Evolutionary conservation across 2,113 vertebrate genomes (phyloP), one percentile per base, ranked within the genome.

Genomic region (Tragulus kanchil): DNA sequence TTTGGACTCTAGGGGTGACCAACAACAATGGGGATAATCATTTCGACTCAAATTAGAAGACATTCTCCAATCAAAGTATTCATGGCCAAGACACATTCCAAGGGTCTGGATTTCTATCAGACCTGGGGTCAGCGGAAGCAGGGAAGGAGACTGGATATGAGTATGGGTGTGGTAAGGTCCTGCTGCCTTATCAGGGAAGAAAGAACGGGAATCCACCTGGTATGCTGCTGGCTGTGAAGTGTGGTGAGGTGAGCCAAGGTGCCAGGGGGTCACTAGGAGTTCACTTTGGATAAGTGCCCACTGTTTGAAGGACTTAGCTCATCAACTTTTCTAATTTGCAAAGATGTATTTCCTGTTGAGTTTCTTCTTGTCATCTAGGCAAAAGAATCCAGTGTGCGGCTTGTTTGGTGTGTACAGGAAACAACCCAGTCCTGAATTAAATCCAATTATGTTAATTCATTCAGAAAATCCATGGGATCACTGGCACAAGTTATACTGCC

Each of bases 191-290:
- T 98, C 92, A 98, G 98, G 96, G 97, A 97, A 97, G 90, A 89
- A 93, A 96, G 98, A 98, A 98, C 98, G 98, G 97, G 97, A 98
- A 98, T 98, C 98, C 98, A 99, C 98, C 98, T 97, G 98, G 98
- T 96, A 95, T 97, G 97, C 97, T 98, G 98, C 98, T 98, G 98
- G 98, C 98, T 98, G 98, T 98, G 98, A 97, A 98, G 97, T 84
- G 42, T 92, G 94, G 97, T 64, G 94, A 98, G 98, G 98, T 99
- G 97, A 98, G 98, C 98, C 98, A 99, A 98, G 90, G 91, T 99
- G 98, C 97, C 75, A 98, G 86, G 50, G 73, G 98, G 98, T 98
- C 97, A 96, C 83, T 62, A 92, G 82, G 84, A 99, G 99, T 98
- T 99, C 96, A 98, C 94, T 65, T 83, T 97, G 97, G 96, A 65